Evolutionary conservation across 2,888 invertebrate species (phyloP).

Genomic region (Metacarcinus magister): DNA sequence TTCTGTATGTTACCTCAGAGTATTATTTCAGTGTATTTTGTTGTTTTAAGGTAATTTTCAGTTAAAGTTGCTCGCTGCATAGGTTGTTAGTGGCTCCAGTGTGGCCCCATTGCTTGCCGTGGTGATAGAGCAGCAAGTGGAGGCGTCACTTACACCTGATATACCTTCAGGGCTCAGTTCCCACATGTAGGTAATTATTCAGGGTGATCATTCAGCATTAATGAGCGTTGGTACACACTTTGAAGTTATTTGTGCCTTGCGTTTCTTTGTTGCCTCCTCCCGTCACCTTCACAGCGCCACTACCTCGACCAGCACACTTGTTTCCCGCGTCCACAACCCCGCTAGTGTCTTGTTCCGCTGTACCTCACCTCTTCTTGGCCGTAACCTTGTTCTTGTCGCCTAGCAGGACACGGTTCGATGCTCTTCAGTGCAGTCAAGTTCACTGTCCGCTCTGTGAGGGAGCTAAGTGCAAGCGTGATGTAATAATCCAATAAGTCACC

Average conservation of each 20-base stretch:
- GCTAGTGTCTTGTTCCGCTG: background rate
- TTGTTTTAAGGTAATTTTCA: background rate
- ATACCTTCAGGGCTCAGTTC: background rate
- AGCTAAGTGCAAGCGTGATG: constrained; percentile 27
- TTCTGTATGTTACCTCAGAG: background rate
- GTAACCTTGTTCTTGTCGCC: background rate
- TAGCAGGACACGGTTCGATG: background rate
- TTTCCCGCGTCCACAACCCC: background rate
- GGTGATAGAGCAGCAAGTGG: background rate
- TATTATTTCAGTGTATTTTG: background rate
- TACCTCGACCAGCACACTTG: background rate
- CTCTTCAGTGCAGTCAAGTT: background rate
- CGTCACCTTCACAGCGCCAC: background rate
- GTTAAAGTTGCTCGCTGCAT: background rate
- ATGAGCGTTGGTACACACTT: background rate
- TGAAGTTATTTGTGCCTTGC: background rate
- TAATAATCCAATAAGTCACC: constrained; percentile 20
- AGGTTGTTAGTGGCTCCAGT: background rate
- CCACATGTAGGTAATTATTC: background rate
- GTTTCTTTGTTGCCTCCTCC: background rate
- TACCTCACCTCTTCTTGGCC: background rate
- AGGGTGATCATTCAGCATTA: background rate
- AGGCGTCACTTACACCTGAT: background rate
- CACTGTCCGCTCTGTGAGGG: background rate
- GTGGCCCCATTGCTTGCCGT: background rate